Evolutionary conservation across 1,140 invertebrate genomes (phyloP).

Genomic region (Zaprionus tsacasi): DNA sequence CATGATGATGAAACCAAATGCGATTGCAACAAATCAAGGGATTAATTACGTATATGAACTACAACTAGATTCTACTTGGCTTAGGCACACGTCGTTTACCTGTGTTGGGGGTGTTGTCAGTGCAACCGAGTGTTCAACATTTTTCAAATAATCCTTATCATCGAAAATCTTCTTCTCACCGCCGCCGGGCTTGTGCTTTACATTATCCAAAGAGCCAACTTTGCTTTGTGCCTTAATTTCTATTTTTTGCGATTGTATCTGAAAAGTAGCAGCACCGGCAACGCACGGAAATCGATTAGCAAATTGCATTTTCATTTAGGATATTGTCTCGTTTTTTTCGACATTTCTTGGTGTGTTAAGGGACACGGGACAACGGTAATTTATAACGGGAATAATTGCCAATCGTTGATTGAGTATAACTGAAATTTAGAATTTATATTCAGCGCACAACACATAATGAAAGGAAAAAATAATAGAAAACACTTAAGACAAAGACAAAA

Average conservation of each 20-base stretch:
- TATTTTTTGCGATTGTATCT: slow-evolving; percentile 95
- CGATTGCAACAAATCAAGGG: slow-evolving; percentile 48
- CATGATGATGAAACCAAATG: slow-evolving; percentile 50
- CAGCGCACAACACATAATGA: slow-evolving; percentile 53
- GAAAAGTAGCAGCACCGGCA: slow-evolving; percentile 83
- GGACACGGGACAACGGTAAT: slow-evolving; percentile 36
- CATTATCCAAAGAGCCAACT: slow-evolving; percentile 96
- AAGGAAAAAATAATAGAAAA: slow-evolving; percentile 21
- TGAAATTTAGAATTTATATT: slow-evolving; percentile 60
- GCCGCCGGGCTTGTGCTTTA: slow-evolving; percentile 96
- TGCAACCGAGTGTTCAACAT: slow-evolving; percentile 84
- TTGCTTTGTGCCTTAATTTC: slow-evolving; percentile 94
- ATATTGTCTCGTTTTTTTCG: slow-evolving; percentile 31
- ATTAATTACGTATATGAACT: slow-evolving; percentile 19
- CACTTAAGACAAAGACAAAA: slow-evolving; percentile 7
- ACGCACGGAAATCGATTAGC: slow-evolving; percentile 78
- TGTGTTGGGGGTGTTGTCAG: slow-evolving; percentile 84
- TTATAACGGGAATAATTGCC: slow-evolving; percentile 36
- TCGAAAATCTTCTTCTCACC: slow-evolving; percentile 97
- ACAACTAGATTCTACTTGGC: slow-evolving; percentile 17
- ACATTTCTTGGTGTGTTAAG: slow-evolving; percentile 35
- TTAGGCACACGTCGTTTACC: slow-evolving; percentile 80
- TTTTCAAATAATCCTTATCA: slow-evolving; percentile 95
- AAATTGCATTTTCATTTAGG: slow-evolving; percentile 42
- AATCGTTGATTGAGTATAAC: slow-evolving; percentile 50